Base-by-base conservation (phyloP, 2,888 invertebrate species). In the Rapana venosa region DNA sequence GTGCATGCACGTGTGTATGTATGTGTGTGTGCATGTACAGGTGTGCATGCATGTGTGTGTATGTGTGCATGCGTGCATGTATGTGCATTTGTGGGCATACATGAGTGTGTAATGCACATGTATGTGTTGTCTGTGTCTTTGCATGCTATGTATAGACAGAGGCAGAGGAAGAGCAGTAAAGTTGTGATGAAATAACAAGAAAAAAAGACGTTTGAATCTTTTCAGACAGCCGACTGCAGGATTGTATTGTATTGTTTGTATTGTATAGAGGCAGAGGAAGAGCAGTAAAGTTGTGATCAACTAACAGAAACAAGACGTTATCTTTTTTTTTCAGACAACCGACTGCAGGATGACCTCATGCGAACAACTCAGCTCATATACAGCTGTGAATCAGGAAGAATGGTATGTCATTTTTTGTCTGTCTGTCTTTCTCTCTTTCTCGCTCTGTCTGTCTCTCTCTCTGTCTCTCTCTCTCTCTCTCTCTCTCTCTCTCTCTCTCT, bases 301-400 rank as follows among this genome's bases (percentile, higher is more conserved):
- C 47, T 26, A 66, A 66, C 66, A 66, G 56, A 47, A 36, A 26
- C 13, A 84, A 15, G n/a, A 79, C n/a, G 2, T 47, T 61, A 4
- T 86, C 22, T 8, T 58, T 13, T n/a, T 79, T 13, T 91, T 94
- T 83, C 93, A 95, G 95, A 95, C 91, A 94, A 93, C 92, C 94
- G 94, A 87, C 90, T 95, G 36, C 95, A 95, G 88, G 95, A 95
- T 88, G 95, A 96, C 61, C 91, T 95, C 36, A 93, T 94, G 83
- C 93, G 95, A 81, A 96, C 95, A 22, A 96, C 95, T 74, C 96
- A 96, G 90, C 93, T 96, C 35, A 94, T 95, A n/a, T 96, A 95
- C 92, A 95, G 94, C 91, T 94, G 93, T 92, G 94, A 96, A 90
- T 94, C 94, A 88, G 96, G 96, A 47, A 94, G 94, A 91, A 95